These are phyloP conservation scores for Drusus annulatus DNA, from an alignment of 1,140 invertebrate genomes.

Conservation along the genomic window DNA sequence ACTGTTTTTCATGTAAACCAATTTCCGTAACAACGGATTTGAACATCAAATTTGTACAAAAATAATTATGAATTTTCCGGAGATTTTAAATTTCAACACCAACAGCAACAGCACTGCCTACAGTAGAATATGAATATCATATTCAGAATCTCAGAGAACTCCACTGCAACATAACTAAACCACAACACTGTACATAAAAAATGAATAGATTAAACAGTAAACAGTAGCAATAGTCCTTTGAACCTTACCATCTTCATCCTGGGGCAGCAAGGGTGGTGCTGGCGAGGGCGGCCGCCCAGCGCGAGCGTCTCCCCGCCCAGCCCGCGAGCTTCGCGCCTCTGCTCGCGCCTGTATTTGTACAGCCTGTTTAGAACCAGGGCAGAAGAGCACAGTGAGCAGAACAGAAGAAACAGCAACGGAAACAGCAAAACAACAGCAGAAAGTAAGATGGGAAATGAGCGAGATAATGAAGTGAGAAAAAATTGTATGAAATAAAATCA, in stretches of 20 bases:
- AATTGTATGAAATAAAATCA: no score
- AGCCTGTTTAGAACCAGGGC: constrained; percentile 61
- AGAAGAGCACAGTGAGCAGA: constrained; percentile 27
- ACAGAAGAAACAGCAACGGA: constrained; percentile 26
- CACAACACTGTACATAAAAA: no score
- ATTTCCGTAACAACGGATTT: no score
- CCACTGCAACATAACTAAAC: no score
- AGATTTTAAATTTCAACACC: no score
- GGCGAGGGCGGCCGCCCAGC: constrained; percentile 70
- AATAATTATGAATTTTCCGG: no score
- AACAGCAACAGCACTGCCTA: no score
- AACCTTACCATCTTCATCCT: constrained; percentile 60
- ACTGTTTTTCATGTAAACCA: no score
- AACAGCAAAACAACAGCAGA: constrained; percentile 38
- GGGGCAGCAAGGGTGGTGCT: constrained; percentile 74
- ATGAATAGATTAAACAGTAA: no score
- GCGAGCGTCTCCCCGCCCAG: constrained; percentile 70
- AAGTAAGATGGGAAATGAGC: constrained; percentile 24
- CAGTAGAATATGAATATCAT: no score
- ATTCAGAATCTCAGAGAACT: no score
- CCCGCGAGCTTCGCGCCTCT: constrained; percentile 75
- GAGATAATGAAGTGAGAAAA: neutral
- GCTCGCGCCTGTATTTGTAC: constrained; percentile 75
- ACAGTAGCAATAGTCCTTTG: neutral
- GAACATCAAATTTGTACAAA: no score